Base-by-base conservation (phyloP, 2,797 vertebrate genomes). In the Macroramphosus scolopax region DNA sequence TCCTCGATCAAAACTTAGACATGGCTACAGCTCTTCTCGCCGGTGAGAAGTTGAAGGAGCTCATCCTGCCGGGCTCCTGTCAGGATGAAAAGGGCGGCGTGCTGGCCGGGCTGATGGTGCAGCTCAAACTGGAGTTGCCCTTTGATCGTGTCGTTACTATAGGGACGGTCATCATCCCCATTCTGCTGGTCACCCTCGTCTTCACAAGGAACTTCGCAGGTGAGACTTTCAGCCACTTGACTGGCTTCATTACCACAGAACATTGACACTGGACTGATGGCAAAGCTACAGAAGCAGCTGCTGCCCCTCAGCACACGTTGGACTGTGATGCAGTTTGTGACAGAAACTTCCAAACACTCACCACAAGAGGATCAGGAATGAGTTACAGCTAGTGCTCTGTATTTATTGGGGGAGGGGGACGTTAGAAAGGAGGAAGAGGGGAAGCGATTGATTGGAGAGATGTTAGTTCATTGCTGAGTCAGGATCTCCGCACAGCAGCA, bases 141-240 rank as follows among this genome's bases (percentile, higher is more conserved):
- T 98, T 98, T 78, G 96, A 98, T 80, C 93, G 95, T 12, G 96
- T 98, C 47, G 96, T 98, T 68, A 97, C 93, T 74, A 98, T 98
- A 75, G 95, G 95, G 80, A 98, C 95, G 3, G 96, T 98, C 80
- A 95, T 98, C 72, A 94, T 98, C 73, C 96, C 96, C 74, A 97
- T 98, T 75, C 91, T 98, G 66, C 89, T 97, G 55, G 96, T 98
- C 87, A 97, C 96, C 31, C 92, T 97, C 15, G 95, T 98, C 85
- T 98, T 98, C 89, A 98, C 95, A 68, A 94, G 96, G 80, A 98
- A 97, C 87, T 98, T 98, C 83, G 95, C 96, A 88, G 96, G 96
- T 98, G 86, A 93, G 94, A 78, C 37, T 16, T 22, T 54, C 22
- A 4, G 35, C 64, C 69, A 68, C 52, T 49, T n/a, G n/a, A n/a